Evolutionary conservation across 2,113 vertebrate genomes (phyloP), one percentile per base, ranked within the genome.

Genomic region (Calcarius ornatus): DNA sequence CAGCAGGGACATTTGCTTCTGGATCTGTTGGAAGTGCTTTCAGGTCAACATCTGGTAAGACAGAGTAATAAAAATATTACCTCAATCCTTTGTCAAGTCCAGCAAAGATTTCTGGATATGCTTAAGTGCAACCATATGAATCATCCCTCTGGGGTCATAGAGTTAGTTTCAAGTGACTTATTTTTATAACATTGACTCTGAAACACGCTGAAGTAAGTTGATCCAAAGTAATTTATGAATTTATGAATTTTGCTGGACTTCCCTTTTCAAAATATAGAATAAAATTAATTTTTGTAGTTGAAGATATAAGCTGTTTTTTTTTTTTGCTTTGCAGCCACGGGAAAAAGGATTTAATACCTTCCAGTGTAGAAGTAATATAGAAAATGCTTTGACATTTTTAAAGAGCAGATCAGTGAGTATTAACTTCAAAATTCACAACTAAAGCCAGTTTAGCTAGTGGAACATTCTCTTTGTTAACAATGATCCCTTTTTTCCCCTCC

Each of bases 1-100:
- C 96, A 98, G 23, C 98, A 99, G 79, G 99, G 99, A 50, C 98
- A 98, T 71, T 97, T 97, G 80, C 98, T 99, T 63, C 89, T 99
- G 97, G 99, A 99, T 96, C 98, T 99, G 63, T 96, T 99, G 96
- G 99, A 99, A 98, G 99, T 99, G 50, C 99, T 99, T 97, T 99
- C 99, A 27, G 98, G 98, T 53, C 98, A 99, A 96, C 98, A 97
- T 84, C 94, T 99, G 92, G 99, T 99, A 97, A 99, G 99, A 94
- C 7, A 81, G 47, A 89, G 22, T 63, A 57, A 89, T 89, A 86
- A 75, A 80, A 91, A 43, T 88, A 86, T 64, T 90, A 72, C 56
- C 64, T 88, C 69, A 78, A 1, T 88, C 60, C 60, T 76, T 94
- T 3, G 1, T 95, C 48, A 64, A 71, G 69, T 88, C 60, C 40